Conservation (phyloP, 1,140 invertebrate genomes). For the Sesamia nonagrioides region DNA sequence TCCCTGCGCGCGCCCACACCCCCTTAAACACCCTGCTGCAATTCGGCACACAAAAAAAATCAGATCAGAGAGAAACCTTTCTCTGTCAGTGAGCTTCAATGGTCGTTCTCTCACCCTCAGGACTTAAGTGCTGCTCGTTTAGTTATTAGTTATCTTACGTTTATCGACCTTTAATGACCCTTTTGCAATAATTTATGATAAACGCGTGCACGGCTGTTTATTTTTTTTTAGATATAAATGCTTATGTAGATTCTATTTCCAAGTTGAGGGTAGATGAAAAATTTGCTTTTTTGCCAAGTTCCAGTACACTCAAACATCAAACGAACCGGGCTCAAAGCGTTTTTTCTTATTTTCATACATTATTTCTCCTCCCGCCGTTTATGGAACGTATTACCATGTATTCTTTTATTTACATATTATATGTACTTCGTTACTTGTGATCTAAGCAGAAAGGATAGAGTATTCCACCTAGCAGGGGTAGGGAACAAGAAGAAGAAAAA, state of each 20-base stretch:
- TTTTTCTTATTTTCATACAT: constrained; percentile 78
- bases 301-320: constrained; percentile 76
- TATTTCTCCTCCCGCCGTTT: constrained; percentile 68
- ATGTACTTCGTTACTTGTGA: constrained; percentile 38
- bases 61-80: constrained; percentile 80
- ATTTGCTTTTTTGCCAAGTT: constrained; percentile 68
- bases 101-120: constrained; percentile 66
- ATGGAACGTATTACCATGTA: constrained; percentile 68
- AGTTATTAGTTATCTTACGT: constrained; percentile 78
- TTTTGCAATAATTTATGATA: constrained; percentile 66
- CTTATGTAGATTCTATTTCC: constrained; percentile 73
- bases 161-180: constrained; percentile 71
- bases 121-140: constrained; percentile 73
- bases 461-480: not conserved
- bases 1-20: constrained; percentile 52
- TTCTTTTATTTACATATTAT: constrained; percentile 58
- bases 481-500: too few relatives aligned
- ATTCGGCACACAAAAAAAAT: constrained; percentile 80
- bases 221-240: constrained; percentile 76
- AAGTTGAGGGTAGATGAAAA: constrained; percentile 63
- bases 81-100: constrained; percentile 78
- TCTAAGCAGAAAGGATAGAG: not conserved
- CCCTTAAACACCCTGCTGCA: constrained; percentile 65
- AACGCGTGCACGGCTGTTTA: constrained; percentile 65
- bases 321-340: constrained; percentile 76